Conservation (phyloP, 2,888 invertebrate species). For the Scaptomyza reducta region DNA sequence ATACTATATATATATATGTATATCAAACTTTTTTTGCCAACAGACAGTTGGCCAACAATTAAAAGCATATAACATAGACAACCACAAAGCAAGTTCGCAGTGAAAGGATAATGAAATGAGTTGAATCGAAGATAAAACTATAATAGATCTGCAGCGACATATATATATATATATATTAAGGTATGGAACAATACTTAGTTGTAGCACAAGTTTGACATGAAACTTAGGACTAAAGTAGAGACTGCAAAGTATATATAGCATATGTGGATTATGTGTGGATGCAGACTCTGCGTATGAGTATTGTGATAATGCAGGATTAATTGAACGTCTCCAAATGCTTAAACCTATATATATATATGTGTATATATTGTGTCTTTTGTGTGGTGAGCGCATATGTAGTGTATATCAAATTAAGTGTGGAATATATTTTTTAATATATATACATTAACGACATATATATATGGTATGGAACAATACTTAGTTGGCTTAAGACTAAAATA, state of each 20-base stretch:
- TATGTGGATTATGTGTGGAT: neutral
- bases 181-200: constrained; percentile 4
- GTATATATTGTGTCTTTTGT: too few species aligned
- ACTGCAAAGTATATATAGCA: neutral
- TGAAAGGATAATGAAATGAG: too few species aligned
- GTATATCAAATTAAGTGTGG: constrained; percentile 21
- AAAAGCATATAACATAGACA: constrained; percentile 28
- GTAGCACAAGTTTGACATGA: neutral
- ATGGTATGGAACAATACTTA: constrained; percentile 4
- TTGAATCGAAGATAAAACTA: too few species aligned
- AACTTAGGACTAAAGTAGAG: neutral
- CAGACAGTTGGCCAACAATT: constrained; percentile 34
- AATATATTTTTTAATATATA: too few species aligned
- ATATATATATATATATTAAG: too few species aligned
- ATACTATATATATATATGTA: constrained; percentile 46
- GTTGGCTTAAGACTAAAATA: neutral
- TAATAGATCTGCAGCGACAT: too few species aligned
- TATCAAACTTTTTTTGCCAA: constrained; percentile 44
- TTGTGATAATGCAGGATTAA: neutral
- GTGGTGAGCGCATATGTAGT: constrained; percentile 21
- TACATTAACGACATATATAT: too few species aligned
- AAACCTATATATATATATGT: too few species aligned
- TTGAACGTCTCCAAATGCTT: neutral
- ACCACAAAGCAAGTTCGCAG: too few species aligned
- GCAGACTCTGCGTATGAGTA: neutral